A percentile compares a stretch with the other conserved stretches of the same genome.
Evolutionary conservation across 2,888 invertebrate species (phyloP).

Genomic region (Leptura quadrifasciata): DNA sequence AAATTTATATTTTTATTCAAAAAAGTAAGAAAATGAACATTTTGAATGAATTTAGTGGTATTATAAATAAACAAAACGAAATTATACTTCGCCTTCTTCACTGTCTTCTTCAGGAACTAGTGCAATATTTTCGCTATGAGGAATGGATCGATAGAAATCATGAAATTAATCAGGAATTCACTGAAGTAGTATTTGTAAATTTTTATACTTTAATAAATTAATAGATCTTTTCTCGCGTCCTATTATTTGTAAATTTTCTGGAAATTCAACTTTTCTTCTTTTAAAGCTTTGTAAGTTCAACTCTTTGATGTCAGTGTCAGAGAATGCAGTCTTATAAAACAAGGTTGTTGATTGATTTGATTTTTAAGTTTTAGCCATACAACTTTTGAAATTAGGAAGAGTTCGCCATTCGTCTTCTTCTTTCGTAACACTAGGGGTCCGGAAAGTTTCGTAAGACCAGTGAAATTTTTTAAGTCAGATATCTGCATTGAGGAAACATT

Average conservation of each 20-base stretch:
- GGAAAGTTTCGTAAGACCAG: conserved; percentile 2
- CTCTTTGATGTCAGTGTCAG: conserved; percentile 1
- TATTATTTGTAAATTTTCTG: background rate
- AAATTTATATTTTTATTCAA: background rate
- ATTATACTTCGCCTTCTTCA: conserved; percentile 1
- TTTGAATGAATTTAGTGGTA: background rate
- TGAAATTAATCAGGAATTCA: background rate
- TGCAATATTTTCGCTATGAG: background rate
- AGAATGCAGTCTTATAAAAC: background rate
- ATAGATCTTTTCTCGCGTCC: background rate
- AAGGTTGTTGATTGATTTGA: conserved; percentile 10
- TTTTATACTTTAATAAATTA: conserved; percentile 4
- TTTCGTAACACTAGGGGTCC: background rate
- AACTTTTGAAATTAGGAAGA: background rate
- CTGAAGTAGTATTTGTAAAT: conserved; percentile 9
- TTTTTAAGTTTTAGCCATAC: background rate
- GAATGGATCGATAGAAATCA: conserved; percentile 1
- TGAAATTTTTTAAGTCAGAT: background rate
- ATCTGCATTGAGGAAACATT: conserved; percentile 9
- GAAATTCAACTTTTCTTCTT: background rate
- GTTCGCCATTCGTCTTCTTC: background rate
- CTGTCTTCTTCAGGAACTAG: conserved; percentile 5
- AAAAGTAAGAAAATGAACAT: background rate
- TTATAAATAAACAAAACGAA: background rate
- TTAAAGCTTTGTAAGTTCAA: conserved; percentile 1